Evolutionary conservation across 2,888 invertebrate genomes (phyloP), one percentile per base, ranked within the genome.

Genomic region (Therioaphis trifolii): DNA sequence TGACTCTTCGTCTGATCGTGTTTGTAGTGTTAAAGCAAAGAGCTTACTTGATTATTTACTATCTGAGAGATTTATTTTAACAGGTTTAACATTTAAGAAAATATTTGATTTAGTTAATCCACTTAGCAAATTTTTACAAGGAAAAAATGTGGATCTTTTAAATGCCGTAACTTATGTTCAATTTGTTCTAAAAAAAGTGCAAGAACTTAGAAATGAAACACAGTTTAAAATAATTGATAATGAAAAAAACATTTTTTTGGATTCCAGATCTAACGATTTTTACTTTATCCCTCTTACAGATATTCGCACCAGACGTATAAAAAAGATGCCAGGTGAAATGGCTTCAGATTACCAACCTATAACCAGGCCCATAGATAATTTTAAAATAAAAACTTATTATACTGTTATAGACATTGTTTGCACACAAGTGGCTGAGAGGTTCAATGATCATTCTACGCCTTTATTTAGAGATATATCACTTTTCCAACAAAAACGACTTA

Each of bases 21-120:
- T 35, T 35, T 35, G 0, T 66, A 35, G 66, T 35, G 29, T 66
- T 46, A 24, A 69, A 69, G 9, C 43, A 11, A 40, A 43, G 15
- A 63, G 21, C 63, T 15, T 77, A 55, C 46, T 35, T 43, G 58
- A 46, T 55, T 69, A 77, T 63, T 77, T 77, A 61, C 61, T 2
- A n/a, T 58, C 55, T 58, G 35, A 77, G 40, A 24, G 61, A 3
- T 61, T 77, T 77, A 18, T 77, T 18, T 61, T 35, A n/a, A 63
- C 76, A 76, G 63, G 43, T 7, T 77, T 61, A 7, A 61, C 61
- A 0, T 77, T 77, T 46, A 61, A 77, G 27, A 61, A 77, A 77
- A 4, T 77, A 14, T 77, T 77, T 63, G 18, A 55, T 61, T 63
- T 77, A 77, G 5, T 61, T 0, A 40, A 35, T n/a, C 43, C 43